Conservation (phyloP, 2,888 invertebrate species). For the Tiliacea citrago region DNA sequence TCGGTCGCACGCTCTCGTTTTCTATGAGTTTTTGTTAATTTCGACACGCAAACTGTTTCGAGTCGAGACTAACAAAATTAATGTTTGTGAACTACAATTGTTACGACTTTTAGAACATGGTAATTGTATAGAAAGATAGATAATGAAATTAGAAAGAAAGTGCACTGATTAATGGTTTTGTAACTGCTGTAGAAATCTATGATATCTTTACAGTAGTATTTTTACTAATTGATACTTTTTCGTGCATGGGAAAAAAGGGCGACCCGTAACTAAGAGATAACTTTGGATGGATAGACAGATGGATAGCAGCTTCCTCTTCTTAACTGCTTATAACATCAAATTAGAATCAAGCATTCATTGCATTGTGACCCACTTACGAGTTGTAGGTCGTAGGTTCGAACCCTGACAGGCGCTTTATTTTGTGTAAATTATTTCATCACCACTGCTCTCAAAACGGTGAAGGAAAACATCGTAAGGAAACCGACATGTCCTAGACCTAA, state of each 20-base stretch:
- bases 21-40: conserved; percentile 70
- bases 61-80: conserved; percentile 67
- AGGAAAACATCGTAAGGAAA: too few relatives aligned
- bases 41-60: conserved; percentile 70
- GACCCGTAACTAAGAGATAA: not conserved
- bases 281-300: not conserved
- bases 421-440: too few relatives aligned
- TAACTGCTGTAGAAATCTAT: not conserved
- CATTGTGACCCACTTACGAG: too few relatives aligned
- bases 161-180: conserved; percentile 27
- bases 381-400: too few relatives aligned
- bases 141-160: conserved; percentile 51
- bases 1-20: conserved; percentile 80
- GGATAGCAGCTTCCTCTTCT: not conserved
- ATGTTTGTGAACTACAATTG: conserved; percentile 69
- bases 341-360: not conserved
- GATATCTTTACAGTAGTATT: not conserved
- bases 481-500: too few relatives aligned
- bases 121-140: conserved; percentile 53
- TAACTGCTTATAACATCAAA: not conserved
- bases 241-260: not conserved
- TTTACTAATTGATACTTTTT: not conserved
- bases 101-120: conserved; percentile 53
- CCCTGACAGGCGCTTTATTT: too few relatives aligned
- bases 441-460: too few relatives aligned